Evolutionary conservation across 2,797 vertebrate species (phyloP).

Genomic region (Sebastes wilsoni): DNA sequence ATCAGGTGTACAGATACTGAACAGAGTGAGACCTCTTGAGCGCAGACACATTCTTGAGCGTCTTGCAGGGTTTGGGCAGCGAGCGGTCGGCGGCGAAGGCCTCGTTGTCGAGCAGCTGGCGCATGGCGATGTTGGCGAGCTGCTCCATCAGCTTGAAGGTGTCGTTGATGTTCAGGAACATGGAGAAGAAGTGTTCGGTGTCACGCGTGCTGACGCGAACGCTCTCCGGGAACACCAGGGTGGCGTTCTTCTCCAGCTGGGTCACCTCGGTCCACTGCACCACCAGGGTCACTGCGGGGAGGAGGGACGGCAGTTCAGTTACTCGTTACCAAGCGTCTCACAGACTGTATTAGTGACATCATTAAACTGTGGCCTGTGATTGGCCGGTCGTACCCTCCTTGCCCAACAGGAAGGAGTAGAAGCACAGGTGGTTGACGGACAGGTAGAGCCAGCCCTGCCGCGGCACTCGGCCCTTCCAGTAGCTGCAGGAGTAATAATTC

Average conservation of each 20-base stretch:
- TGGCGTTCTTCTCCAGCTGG: conserved; percentile 94
- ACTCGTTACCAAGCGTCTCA: not conserved
- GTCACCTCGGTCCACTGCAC: conserved; percentile 96
- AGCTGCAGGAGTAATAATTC: conserved; percentile 98
- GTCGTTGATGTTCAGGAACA: conserved; percentile 96
- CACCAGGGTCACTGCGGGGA: conserved; percentile 88
- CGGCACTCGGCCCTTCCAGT: conserved; percentile 95
- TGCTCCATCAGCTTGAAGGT: conserved; percentile 98
- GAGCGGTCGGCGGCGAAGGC: conserved; percentile 90
- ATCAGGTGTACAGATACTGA: not conserved
- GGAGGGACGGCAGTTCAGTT: too few relatives aligned
- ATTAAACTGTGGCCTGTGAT: not conserved
- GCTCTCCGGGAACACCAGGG: conserved; percentile 93
- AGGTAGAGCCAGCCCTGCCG: conserved; percentile 98
- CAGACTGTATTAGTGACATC: not conserved
- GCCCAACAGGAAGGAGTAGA: conserved; percentile 95
- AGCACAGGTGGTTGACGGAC: conserved; percentile 95
- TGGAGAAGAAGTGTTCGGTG: conserved; percentile 94
- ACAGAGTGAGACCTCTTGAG: conserved; percentile 87
- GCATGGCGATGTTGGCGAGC: conserved; percentile 95
- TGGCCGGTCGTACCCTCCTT: conserved; percentile 87
- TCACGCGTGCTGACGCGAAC: conserved; percentile 91
- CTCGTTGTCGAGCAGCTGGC: conserved; percentile 93
- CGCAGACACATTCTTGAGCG: conserved; percentile 91
- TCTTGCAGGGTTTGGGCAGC: conserved; percentile 87